Conservation (phyloP, 2,888 invertebrate genomes). For the Drosophila mulleri region DNA sequence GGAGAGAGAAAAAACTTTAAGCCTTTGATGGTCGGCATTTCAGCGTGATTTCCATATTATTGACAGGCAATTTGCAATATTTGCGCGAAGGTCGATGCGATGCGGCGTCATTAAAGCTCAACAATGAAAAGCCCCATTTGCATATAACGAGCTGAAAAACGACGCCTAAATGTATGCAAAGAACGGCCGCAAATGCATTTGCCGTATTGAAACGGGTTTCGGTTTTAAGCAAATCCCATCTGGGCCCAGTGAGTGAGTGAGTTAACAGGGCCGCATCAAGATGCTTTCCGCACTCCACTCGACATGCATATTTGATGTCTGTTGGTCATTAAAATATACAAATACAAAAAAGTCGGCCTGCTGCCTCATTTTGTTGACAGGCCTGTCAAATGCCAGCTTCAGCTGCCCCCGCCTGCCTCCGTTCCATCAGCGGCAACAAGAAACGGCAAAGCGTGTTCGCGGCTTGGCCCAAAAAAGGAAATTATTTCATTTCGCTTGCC, state of each 20-base stretch:
- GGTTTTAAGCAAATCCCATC: slow-evolving; percentile 8
- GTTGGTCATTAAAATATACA: slow-evolving; percentile 64
- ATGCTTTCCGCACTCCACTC: background rate
- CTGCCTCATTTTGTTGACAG: slow-evolving; percentile 50
- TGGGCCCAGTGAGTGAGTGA: background rate
- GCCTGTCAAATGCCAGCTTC: slow-evolving; percentile 64
- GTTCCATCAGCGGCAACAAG: slow-evolving; percentile 59
- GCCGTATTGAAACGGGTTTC: slow-evolving; percentile 15
- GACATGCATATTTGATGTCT: slow-evolving; percentile 54
- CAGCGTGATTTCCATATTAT: slow-evolving; percentile 62
- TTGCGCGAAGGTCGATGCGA: slow-evolving; percentile 46
- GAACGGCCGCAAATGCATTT: slow-evolving; percentile 22
- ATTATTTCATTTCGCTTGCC: slow-evolving; percentile 79
- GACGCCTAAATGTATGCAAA: slow-evolving; percentile 18
- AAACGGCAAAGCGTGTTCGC: slow-evolving; percentile 74
- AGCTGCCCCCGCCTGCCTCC: slow-evolving; percentile 35
- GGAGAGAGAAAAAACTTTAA: slow-evolving; percentile 24
- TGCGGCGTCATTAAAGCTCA: slow-evolving; percentile 41
- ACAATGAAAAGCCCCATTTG: slow-evolving; percentile 49
- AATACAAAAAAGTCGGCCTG: slow-evolving; percentile 44
- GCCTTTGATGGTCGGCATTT: slow-evolving; percentile 55
- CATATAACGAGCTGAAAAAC: slow-evolving; percentile 38
- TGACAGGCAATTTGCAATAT: slow-evolving; percentile 69
- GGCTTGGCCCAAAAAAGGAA: slow-evolving; percentile 61
- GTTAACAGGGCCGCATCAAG: background rate